Evolutionary conservation across 2,797 vertebrate species (phyloP).

Genomic region (Sebastes reedi): DNA sequence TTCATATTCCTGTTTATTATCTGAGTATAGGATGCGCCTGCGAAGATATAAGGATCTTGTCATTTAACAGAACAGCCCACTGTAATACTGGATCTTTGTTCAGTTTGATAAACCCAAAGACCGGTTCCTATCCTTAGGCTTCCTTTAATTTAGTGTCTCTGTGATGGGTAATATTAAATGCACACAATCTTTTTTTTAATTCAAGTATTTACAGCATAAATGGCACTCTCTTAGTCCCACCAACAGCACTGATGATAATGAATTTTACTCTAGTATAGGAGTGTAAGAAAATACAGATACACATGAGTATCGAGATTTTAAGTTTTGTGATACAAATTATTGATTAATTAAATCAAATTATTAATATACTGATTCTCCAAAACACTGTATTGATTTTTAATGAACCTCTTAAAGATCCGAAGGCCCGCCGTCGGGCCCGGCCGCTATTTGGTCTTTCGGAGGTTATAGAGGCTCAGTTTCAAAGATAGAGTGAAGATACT

Average conservation of each 20-base stretch:
- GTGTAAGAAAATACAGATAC: too few species aligned
- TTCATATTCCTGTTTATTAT: background rate
- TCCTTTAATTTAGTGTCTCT: background rate
- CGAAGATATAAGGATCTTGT: background rate
- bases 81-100: background rate
- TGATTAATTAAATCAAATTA: too few species aligned
- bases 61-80: background rate
- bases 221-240: too few species aligned
- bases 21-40: background rate
- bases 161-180: background rate
- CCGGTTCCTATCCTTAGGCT: background rate
- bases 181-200: background rate
- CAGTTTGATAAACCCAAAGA: background rate
- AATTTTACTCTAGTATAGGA: background rate
- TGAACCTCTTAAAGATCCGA: too few species aligned
- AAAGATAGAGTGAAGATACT: too few species aligned
- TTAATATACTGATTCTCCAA: too few species aligned
- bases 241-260: background rate
- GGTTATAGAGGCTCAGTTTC: too few species aligned
- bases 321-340: too few species aligned
- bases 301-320: too few species aligned
- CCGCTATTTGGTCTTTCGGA: too few species aligned
- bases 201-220: background rate
- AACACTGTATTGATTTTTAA: too few species aligned
- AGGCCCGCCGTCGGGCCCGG: accelerated